Conservation (phyloP, 2,797 vertebrate genomes). For the Sebastes iracundus region DNA sequence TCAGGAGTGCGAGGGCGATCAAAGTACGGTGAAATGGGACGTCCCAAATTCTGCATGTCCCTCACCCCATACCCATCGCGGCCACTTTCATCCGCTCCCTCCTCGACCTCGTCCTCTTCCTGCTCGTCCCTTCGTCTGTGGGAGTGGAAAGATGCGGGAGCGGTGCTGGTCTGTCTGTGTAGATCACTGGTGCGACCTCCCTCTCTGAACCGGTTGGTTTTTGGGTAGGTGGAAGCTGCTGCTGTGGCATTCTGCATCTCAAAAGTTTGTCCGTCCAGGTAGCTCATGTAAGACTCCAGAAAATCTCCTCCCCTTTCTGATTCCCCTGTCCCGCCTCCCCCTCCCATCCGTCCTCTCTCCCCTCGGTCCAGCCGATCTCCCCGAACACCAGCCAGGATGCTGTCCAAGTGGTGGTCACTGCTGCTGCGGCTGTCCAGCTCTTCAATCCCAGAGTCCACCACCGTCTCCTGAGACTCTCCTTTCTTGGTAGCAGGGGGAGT, state of each 20-base stretch:
- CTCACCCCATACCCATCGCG: conserved; percentile 77
- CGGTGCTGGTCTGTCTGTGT: conserved; percentile 81
- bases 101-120: conserved; percentile 76
- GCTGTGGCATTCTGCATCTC: conserved; percentile 87
- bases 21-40: conserved; percentile 83
- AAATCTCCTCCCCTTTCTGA: conserved; percentile 84
- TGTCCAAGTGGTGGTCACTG: conserved; percentile 93
- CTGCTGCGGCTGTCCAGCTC: conserved; percentile 94
- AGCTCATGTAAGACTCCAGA: conserved; percentile 93
- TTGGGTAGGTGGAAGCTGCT: conserved; percentile 82
- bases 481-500: conserved; percentile 83
- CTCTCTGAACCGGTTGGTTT: conserved; percentile 81
- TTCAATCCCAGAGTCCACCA: conserved; percentile 92
- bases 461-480: conserved; percentile 88
- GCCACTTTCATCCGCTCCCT: conserved; percentile 64
- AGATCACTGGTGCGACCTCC: conserved; percentile 70
- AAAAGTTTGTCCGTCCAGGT: conserved; percentile 92
- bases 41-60: conserved; percentile 78
- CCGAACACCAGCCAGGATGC: conserved; percentile 83
- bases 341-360: conserved; percentile 68
- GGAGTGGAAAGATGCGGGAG: conserved; percentile 78
- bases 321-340: conserved; percentile 73
- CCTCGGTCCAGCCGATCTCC: conserved; percentile 76
- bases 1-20: conserved; percentile 83
- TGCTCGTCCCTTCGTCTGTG: conserved; percentile 80